Conservation (phyloP, 2,888 invertebrate species). For the Nomada flava region DNA sequence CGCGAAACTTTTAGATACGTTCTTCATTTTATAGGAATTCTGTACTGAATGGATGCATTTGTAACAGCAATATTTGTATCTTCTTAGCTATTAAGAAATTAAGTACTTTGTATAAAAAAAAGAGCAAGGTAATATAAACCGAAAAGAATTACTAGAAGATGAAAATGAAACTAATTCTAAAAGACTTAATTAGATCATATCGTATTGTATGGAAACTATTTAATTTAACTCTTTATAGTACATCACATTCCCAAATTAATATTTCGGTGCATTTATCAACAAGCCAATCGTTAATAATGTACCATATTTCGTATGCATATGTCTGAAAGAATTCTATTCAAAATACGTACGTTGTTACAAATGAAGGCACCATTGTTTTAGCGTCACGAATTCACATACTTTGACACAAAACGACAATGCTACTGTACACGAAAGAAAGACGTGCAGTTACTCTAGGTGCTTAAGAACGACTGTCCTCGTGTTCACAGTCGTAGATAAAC, state of each 20-base stretch:
- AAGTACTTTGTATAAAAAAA: constrained; percentile 1
- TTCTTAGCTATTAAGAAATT: constrained; percentile 10
- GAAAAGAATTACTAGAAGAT: neutral
- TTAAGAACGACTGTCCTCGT: constrained; percentile 9
- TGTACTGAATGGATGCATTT: constrained; percentile 66
- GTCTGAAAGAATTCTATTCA: constrained; percentile 22
- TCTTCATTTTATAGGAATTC: constrained; percentile 45
- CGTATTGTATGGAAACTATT: constrained; percentile 11
- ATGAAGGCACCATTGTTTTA: constrained; percentile 5
- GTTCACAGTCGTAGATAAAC: constrained; percentile 1
- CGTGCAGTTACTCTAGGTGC: constrained; percentile 1
- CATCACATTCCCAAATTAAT: constrained; percentile 31
- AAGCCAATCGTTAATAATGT: constrained; percentile 33
- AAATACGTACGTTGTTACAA: constrained; percentile 5
- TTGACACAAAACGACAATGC: constrained; percentile 6
- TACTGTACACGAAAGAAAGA: neutral
- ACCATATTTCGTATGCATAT: constrained; percentile 30
- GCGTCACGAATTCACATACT: neutral
- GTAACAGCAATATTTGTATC: constrained; percentile 59
- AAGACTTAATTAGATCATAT: constrained; percentile 28
- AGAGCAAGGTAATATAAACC: neutral
- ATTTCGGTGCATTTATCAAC: constrained; percentile 27
- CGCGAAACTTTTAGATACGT: constrained; percentile 24
- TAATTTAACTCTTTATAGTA: constrained; percentile 12
- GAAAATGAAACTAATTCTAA: constrained; percentile 4